phyloP scores from a whole-genome alignment of 2,888 invertebrate species.

The Nomada ferruginata region DNA sequence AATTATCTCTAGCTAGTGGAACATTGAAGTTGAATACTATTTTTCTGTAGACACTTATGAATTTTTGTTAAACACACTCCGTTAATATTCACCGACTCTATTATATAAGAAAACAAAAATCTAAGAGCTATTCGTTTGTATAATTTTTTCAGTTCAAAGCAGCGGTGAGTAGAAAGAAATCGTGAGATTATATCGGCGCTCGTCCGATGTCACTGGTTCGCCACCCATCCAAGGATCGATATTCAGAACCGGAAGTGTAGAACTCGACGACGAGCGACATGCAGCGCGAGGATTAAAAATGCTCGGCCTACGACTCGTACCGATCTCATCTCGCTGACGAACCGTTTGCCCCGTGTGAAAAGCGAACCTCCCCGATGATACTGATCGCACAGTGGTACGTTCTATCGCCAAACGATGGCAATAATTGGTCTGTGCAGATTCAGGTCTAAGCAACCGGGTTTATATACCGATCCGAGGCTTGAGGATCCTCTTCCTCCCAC shows the following conservation, averaged over 20 bases:
- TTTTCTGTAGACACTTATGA: constrained; percentile 10
- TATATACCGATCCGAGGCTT: constrained; percentile 66
- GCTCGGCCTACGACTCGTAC: constrained; percentile 55
- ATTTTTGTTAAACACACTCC: constrained; percentile 22
- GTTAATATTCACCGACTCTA: constrained; percentile 12
- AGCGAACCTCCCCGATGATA: constrained; percentile 45
- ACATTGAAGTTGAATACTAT: not conserved
- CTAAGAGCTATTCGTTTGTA: too few relatives aligned
- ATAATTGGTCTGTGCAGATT: constrained; percentile 73
- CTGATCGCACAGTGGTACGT: constrained; percentile 45
- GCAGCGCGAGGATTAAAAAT: not conserved
- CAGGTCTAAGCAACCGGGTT: constrained; percentile 64
- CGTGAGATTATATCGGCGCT: not conserved
- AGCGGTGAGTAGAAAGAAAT: not conserved
- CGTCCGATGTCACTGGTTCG: constrained; percentile 16
- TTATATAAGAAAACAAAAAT: not conserved
- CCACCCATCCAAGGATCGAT: not conserved
- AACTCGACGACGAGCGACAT: not conserved
- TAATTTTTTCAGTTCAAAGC: too few relatives aligned
- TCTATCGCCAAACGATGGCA: constrained; percentile 67
- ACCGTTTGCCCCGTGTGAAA: constrained; percentile 9
- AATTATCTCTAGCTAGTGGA: too few relatives aligned
- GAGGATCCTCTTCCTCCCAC: constrained; percentile 79
- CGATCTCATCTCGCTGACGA: constrained; percentile 70
- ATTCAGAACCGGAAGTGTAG: not conserved